Base-by-base conservation (phyloP, 2,888 invertebrate species). In the Pristionchus arcanus region DNA sequence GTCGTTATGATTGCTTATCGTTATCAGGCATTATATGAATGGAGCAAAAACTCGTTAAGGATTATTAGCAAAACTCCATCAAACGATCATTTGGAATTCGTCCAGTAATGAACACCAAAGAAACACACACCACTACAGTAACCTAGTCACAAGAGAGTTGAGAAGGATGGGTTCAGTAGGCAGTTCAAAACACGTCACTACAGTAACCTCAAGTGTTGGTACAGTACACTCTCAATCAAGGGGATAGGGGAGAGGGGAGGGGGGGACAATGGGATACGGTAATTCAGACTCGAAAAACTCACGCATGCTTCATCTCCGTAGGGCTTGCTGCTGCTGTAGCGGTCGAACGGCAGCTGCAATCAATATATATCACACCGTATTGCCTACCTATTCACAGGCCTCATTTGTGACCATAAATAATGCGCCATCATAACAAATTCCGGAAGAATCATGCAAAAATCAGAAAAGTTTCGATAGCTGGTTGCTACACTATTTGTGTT, bases 291-390 rank as follows among this genome's bases (percentile, higher is more conserved):
- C 28, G 15, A 31, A 34, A 31, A 74, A 77, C 37, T 77, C n/a
- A 84, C 84, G 55, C 34, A 42, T 5, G 55, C 84, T 31, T 84
- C 84, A 21, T 84, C 84, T 28, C 84, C 84, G 55, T 84, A 84
- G 13, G 84, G 84, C 55, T 84, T 84, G 55, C 5, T 42, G 84
- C n/a, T 53, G 55, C 55, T 42, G 77, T 25, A 19, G 21, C 37
- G 77, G 34, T 77, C 77, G 77, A 42, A 77, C 15, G 77, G 34
- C n/a, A 42, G 11, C 77, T 77, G 42, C 19, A 77, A 49, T 49
- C 42, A 13, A 49, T 49, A 1, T 9, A 49, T 49, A 49, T 49
- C 3, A 3, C 13, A 49, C 42, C 42, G 42, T 49, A 9, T 49
- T 13, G 42, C 11, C 42, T 49, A 49, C 42, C 42, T 9, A 49